Evolutionary conservation across 2,113 vertebrate genomes (phyloP).

Genomic region (Rhodinocichla rosea): DNA sequence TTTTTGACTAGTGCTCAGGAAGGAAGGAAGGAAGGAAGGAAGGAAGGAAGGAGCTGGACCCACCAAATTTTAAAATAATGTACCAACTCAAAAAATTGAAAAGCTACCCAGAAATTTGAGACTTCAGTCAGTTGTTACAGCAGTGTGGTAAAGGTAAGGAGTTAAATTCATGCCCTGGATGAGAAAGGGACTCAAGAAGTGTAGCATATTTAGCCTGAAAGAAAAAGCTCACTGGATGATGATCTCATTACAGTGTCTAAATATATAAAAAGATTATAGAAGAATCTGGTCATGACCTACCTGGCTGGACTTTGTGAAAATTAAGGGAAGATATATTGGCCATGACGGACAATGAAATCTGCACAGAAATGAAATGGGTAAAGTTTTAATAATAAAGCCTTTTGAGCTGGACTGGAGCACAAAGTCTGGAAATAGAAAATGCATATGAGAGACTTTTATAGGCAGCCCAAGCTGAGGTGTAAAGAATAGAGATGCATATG

Average conservation of each 20-base stretch:
- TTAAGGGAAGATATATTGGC: conserved; percentile 34
- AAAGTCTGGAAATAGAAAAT: neutral
- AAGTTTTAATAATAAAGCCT: neutral
- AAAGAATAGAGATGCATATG: neutral
- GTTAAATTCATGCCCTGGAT: neutral
- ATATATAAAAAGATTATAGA: conserved; percentile 39
- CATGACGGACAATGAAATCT: conserved; percentile 32
- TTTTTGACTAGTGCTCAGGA: neutral
- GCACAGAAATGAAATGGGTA: neutral
- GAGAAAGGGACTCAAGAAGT: neutral
- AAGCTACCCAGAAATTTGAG: neutral
- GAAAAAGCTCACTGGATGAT: neutral
- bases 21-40: too few species aligned
- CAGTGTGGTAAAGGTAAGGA: neutral
- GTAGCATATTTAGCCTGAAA: conserved; percentile 7
- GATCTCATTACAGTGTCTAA: conserved; percentile 41
- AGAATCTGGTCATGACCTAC: conserved; percentile 37
- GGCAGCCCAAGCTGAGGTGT: neutral
- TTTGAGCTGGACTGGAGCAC: neutral
- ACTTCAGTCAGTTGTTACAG: neutral
- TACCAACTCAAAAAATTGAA: neutral
- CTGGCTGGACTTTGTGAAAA: conserved; percentile 34
- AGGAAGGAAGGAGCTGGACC: neutral
- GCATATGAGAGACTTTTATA: neutral
- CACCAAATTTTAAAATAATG: neutral